A percentile compares a stretch with the other conserved stretches of the same genome.
These are phyloP conservation scores for Asobara japonica DNA, from an alignment of 1,140 invertebrate species.

Conservation along the genomic window DNA sequence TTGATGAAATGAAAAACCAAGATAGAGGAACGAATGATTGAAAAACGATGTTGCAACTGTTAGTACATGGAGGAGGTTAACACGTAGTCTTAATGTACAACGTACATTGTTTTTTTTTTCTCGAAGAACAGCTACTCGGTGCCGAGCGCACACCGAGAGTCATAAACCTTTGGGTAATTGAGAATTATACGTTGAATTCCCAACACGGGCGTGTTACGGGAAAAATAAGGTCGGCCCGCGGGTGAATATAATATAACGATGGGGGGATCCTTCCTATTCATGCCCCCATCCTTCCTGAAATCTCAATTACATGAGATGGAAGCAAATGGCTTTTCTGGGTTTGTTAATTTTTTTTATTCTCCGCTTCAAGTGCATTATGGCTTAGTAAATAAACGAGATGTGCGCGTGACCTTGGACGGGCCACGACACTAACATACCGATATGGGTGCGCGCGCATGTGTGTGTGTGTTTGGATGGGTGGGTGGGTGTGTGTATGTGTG, in stretches of 20 bases:
- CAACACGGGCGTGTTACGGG: slow-evolving; percentile 7
- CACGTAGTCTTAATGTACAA: slow-evolving; percentile 1
- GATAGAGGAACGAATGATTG: too few relatives aligned
- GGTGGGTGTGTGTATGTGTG: too few relatives aligned
- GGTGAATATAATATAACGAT: slow-evolving; percentile 19
- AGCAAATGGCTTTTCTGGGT: not conserved
- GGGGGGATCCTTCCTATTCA: slow-evolving; percentile 13
- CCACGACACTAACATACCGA: too few relatives aligned
- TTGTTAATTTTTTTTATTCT: too few relatives aligned
- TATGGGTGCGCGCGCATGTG: too few relatives aligned
- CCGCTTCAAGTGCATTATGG: too few relatives aligned
- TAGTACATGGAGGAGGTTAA: not conserved
- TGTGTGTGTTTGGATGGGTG: too few relatives aligned
- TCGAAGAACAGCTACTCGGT: not conserved
- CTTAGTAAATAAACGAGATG: too few relatives aligned
- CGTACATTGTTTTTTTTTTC: not conserved
- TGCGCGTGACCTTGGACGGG: too few relatives aligned
- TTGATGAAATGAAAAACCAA: too few relatives aligned
- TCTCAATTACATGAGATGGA: not conserved
- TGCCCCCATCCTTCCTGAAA: slow-evolving; percentile 2
- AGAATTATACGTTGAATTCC: slow-evolving; percentile 28
- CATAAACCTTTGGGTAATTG: slow-evolving; percentile 29
- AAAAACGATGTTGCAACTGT: too few relatives aligned
- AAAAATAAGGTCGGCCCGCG: slow-evolving; percentile 25
- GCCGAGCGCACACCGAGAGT: slow-evolving; percentile 16